Evolutionary conservation across 2,113 vertebrate species (phyloP).

Genomic region (Morone chrysops): DNA sequence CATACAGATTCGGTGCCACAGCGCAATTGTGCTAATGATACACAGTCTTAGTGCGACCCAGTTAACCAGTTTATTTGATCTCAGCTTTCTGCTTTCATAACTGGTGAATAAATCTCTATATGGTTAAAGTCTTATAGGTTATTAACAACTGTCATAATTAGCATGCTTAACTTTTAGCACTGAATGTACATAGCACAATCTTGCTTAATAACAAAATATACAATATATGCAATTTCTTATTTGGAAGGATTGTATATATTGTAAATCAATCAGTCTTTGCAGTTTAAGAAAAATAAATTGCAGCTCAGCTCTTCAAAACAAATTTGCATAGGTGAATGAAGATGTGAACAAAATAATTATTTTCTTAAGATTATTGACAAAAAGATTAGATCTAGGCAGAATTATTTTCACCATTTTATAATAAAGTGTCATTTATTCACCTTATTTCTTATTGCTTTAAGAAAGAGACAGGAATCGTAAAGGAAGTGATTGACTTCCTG

Average conservation of each 20-base stretch:
- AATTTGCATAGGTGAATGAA: background rate
- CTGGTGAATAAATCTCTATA: background rate
- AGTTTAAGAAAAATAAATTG: background rate
- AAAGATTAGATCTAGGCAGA: no score
- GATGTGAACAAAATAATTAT: background rate
- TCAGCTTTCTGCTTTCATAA: background rate
- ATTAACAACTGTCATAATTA: background rate
- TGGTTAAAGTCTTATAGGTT: background rate
- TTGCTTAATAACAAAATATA: background rate
- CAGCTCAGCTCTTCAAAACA: background rate
- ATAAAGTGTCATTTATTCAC: background rate
- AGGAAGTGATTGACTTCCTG: background rate
- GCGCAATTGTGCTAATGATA: background rate
- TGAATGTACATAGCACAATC: background rate
- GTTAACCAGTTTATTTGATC: background rate
- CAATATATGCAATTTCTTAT: background rate
- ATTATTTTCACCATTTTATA: background rate
- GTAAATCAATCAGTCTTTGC: background rate
- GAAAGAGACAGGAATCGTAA: no score
- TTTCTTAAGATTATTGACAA: background rate
- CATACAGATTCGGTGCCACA: background rate
- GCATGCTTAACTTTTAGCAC: background rate
- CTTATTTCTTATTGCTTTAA: background rate
- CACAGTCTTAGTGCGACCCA: no score
- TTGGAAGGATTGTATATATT: no score